These are phyloP conservation scores for Henricia sp. DNA, from an alignment of 53 echinoderm and acorn worm genomes.

Conservation along the genomic window DNA sequence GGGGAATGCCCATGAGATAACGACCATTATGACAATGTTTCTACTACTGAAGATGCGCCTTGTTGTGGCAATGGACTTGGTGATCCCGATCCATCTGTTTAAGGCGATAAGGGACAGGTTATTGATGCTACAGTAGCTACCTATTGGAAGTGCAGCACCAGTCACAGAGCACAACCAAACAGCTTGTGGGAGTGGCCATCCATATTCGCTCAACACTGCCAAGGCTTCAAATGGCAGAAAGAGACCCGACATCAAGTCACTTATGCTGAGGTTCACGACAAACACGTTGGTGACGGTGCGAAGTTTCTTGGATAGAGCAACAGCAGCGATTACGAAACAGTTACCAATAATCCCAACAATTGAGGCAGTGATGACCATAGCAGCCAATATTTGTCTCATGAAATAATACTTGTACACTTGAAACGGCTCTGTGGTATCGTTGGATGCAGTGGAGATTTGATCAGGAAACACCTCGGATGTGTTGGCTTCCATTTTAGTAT, in stretches of 20 bases:
- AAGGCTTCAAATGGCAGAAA: slow-evolving; percentile 2
- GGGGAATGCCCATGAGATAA: slow-evolving; percentile 52
- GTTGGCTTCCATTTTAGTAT: too few relatives aligned
- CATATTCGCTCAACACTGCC: neutral
- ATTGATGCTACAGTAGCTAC: neutral
- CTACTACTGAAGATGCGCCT: neutral
- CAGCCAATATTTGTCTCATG: neutral
- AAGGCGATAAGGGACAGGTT: neutral
- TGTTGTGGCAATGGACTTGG: neutral
- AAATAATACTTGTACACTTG: neutral
- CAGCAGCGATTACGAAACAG: neutral
- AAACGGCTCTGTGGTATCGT: too few relatives aligned
- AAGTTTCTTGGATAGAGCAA: neutral
- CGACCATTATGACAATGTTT: neutral
- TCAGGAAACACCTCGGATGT: too few relatives aligned
- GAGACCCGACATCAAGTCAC: neutral
- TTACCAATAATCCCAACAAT: neutral
- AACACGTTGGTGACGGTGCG: neutral
- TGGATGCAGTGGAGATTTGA: too few relatives aligned
- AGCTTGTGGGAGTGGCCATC: neutral
- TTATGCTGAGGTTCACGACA: neutral
- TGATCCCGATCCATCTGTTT: slow-evolving; percentile 8
- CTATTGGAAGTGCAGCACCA: neutral
- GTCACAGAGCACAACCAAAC: neutral
- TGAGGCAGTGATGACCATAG: neutral